These are phyloP conservation scores for Xestoiulus laeticollis DNA, from an alignment of 2,888 invertebrate species.

Conservation along the genomic window DNA sequence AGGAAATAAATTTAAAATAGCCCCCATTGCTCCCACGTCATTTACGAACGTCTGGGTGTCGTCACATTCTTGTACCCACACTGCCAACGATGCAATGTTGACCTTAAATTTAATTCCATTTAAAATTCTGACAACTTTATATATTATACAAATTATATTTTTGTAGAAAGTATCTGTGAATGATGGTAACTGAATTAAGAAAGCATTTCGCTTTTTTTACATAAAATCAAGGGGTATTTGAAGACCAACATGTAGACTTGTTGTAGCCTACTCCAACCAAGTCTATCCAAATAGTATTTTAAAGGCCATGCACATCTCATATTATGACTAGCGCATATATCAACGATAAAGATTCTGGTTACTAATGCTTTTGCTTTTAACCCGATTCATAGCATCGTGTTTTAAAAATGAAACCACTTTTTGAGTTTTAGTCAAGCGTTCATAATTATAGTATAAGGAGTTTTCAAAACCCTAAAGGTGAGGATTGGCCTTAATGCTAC, in stretches of 20 bases:
- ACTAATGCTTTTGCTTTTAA: not conserved
- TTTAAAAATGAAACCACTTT: not conserved
- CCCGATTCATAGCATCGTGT: not conserved
- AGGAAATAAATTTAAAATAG: not conserved
- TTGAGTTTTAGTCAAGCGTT: not conserved
- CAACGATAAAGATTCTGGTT: not conserved
- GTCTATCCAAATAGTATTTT: too few relatives aligned
- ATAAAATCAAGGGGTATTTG: not conserved
- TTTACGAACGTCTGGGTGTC: not conserved
- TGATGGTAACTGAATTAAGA: not conserved
- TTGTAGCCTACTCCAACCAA: not conserved
- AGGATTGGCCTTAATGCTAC: too few relatives aligned
- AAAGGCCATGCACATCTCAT: not conserved
- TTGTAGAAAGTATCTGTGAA: not conserved
- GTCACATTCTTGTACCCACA: not conserved
- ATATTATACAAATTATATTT: not conserved
- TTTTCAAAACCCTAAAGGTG: too few relatives aligned
- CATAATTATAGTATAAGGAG: too few relatives aligned
- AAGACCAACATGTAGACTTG: too few relatives aligned
- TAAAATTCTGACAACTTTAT: not conserved
- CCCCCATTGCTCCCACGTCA: too few relatives aligned
- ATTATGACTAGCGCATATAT: not conserved
- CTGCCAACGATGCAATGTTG: not conserved
- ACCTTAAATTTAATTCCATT: not conserved
- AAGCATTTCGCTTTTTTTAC: not conserved